Evolutionary conservation across 2,797 vertebrate genomes (phyloP).

Genomic region (Tachyglossus aculeatus): DNA sequence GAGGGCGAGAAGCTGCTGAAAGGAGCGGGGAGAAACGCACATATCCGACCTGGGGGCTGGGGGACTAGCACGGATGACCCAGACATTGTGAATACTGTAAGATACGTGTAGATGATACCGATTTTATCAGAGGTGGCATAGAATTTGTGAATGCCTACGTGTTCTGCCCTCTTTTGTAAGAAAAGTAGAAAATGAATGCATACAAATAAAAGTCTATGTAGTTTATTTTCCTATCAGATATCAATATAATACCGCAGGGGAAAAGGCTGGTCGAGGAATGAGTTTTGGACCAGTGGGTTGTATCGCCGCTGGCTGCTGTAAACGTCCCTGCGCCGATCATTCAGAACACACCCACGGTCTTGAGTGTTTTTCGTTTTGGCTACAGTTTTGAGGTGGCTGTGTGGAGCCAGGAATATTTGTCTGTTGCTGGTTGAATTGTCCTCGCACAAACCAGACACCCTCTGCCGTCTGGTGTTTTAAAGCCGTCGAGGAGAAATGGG

Average conservation of each 20-base stretch:
- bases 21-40: too few species aligned
- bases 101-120: conserved; percentile 90
- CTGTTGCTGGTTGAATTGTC: conserved; percentile 41
- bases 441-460: not conserved
- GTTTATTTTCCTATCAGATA: conserved; percentile 93
- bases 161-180: conserved; percentile 85
- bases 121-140: conserved; percentile 91
- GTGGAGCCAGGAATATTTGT: conserved; percentile 69
- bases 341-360: conserved; percentile 65
- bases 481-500: not conserved
- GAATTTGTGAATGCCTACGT: conserved; percentile 91
- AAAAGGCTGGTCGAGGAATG: conserved; percentile 70
- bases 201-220: conserved; percentile 86
- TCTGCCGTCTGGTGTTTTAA: not conserved
- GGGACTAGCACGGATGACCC: conserved; percentile 77
- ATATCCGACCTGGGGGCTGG: conserved; percentile 99
- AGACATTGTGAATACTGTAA: conserved; percentile 93
- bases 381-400: conserved; percentile 54
- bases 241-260: conserved; percentile 78
- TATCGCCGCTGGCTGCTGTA: conserved; percentile 64
- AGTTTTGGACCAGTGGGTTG: conserved; percentile 68
- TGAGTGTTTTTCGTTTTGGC: conserved; percentile 66
- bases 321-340: conserved; percentile 65
- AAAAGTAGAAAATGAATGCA: conserved; percentile 86
- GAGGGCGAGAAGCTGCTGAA: too few species aligned